phyloP scores from a whole-genome alignment of 2,797 vertebrate species.

The Sarcoramphus papa region DNA sequence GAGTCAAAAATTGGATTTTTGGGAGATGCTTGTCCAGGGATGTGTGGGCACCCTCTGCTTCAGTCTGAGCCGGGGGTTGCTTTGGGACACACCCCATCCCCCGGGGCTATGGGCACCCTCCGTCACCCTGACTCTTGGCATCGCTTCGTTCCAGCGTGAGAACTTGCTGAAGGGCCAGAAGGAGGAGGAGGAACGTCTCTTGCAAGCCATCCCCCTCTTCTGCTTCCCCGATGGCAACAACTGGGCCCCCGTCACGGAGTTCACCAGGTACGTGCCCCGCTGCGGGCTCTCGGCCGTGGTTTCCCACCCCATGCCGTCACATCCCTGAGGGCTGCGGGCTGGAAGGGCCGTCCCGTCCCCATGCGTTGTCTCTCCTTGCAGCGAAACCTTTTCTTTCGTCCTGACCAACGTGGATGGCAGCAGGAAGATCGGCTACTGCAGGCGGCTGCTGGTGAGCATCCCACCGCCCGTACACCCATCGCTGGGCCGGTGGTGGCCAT shows the following conservation, averaged over 20 bases:
- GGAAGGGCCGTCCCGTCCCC: not conserved
- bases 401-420: conserved; percentile 92
- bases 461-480: accelerated
- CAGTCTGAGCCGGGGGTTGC: accelerated
- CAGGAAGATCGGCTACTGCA: conserved; percentile 94
- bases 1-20: not conserved
- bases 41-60: not conserved
- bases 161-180: conserved; percentile 85
- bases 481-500: accelerated
- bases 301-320: accelerated
- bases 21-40: not conserved
- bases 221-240: conserved; percentile 92
- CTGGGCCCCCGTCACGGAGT: conserved; percentile 85
- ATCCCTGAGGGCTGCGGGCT: not conserved
- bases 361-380: conserved; percentile 21
- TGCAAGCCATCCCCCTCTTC: conserved; percentile 90
- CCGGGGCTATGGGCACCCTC: not conserved
- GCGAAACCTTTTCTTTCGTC: conserved; percentile 95
- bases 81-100: not conserved
- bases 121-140: not conserved
- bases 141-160: conserved; percentile 73
- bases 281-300: accelerated
- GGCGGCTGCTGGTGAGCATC: conserved; percentile 85
- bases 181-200: conserved; percentile 89
- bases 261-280: conserved; percentile 78